Base-by-base conservation (phyloP, 2,888 invertebrate genomes). In the Tachina lurida region DNA sequence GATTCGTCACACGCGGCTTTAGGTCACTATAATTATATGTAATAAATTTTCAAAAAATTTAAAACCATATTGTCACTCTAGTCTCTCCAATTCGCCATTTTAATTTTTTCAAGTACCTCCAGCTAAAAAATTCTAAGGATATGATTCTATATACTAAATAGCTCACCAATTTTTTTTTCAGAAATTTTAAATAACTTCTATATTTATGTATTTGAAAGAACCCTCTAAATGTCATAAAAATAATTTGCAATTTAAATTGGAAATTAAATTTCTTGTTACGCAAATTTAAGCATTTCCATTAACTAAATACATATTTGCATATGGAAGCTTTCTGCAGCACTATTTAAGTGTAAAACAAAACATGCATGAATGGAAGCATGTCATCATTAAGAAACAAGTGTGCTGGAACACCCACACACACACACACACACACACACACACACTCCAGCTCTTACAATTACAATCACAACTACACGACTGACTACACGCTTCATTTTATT, bases 341-440 rank as follows among this genome's bases (percentile, higher is more conserved):
- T 65, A 56, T 31, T 56, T 45, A 15, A 49, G 22, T 22, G 13
- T 3, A 31, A 17, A 3, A 22, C 9, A 39, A 15, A 8, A 77
- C 31, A 43, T 31, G 52, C 22, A 45, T 62, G 62, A 43, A 62
- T 78, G 54, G 52, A 41, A 62, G 52, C 43, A 31, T 78, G 62
- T 62, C 62, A 17, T 70, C 62, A 70, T 78, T 78, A 78, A 78
- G 70, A 43, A 78, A 70, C 52, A 70, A 54, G 77, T 60, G 77
- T 60, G 49, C 31, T 41, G n/a, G n/a, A 49, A 68, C 58, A 15
- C 39, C 22, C 43, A 22, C 31, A 13, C 62, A 43, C 22, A 15
- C 31, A 63, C 13, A 68, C 43, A n/a, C 31, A 13, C 62, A 43
- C 22, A 15, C n/a, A 63, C 9, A 68, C 47, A 10, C 39, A 22